These are phyloP conservation scores for Atherinomorus stipes DNA, from an alignment of 2,113 vertebrate genomes.

Conservation along the genomic window DNA sequence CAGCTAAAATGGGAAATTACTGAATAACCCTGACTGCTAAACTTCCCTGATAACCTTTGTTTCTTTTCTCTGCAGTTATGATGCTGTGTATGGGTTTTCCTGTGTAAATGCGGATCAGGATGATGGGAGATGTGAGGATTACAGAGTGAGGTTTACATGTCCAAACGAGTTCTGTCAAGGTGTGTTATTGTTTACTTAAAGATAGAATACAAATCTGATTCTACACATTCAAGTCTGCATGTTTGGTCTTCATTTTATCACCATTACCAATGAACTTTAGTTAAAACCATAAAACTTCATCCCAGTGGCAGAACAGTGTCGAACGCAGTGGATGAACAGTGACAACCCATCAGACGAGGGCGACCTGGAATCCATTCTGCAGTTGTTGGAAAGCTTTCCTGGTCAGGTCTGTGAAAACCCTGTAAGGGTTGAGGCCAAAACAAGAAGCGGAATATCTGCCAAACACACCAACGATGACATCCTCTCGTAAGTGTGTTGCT, in stretches of 20 bases:
- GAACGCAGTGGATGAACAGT: constrained; percentile 60
- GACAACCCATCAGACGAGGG: constrained; percentile 50
- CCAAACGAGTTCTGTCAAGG: neutral
- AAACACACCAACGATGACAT: constrained; percentile 25
- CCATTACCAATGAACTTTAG: too few relatives aligned
- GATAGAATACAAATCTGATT: too few relatives aligned
- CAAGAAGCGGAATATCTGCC: constrained; percentile 41
- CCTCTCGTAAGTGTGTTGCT: constrained; percentile 32
- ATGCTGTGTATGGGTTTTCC: constrained; percentile 55
- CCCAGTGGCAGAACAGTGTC: constrained; percentile 50
- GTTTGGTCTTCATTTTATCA: too few relatives aligned
- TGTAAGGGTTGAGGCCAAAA: constrained; percentile 53
- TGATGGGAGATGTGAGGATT: constrained; percentile 43
- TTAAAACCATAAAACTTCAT: neutral
- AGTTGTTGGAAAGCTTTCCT: constrained; percentile 12
- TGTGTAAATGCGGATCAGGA: constrained; percentile 64
- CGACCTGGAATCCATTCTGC: constrained; percentile 39
- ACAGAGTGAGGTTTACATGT: constrained; percentile 61
- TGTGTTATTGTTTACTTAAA: too few relatives aligned
- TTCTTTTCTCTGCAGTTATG: constrained; percentile 57
- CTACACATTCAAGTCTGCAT: too few relatives aligned
- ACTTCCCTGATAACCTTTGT: too few relatives aligned
- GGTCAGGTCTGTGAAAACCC: constrained; percentile 34
- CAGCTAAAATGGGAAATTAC: too few relatives aligned
- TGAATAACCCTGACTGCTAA: too few relatives aligned